Conservation (phyloP, 2,113 vertebrate genomes). For the Crotophaga sulcirostris region DNA sequence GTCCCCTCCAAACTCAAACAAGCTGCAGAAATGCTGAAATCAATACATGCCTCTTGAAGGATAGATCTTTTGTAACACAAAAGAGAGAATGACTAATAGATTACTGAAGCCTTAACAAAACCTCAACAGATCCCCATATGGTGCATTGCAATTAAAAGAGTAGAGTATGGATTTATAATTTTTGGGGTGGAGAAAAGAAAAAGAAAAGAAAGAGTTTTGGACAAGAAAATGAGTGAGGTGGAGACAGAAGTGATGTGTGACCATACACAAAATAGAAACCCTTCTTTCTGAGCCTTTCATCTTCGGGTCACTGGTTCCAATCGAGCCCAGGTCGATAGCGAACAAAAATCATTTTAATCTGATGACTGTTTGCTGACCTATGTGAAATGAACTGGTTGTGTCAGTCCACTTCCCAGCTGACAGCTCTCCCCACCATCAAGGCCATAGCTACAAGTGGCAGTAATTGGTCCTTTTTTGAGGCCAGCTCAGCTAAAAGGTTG, state of each 20-base stretch:
- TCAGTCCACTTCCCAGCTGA: constrained; percentile 67
- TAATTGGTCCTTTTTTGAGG: constrained; percentile 60
- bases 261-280: constrained; percentile 64
- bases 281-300: constrained; percentile 72
- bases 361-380: constrained; percentile 72
- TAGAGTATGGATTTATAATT: constrained; percentile 66
- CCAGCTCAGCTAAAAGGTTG: constrained; percentile 15
- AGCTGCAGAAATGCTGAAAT: constrained; percentile 62
- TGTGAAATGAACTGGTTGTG: constrained; percentile 71
- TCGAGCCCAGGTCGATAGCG: constrained; percentile 59
- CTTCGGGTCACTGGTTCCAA: constrained; percentile 68
- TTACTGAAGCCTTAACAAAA: constrained; percentile 67
- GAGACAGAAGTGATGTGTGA: constrained; percentile 70
- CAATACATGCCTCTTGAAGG: constrained; percentile 61
- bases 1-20: constrained; percentile 33
- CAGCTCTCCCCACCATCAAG: constrained; percentile 61
- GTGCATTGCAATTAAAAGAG: constrained; percentile 66
- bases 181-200: constrained; percentile 43
- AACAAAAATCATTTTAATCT: constrained; percentile 77
- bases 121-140: constrained; percentile 70
- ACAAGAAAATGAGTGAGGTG: constrained; percentile 65
- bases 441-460: constrained; percentile 59
- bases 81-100: constrained; percentile 56
- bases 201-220: constrained; percentile 40
- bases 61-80: constrained; percentile 66